Base-by-base conservation (phyloP, 2,888 invertebrate genomes). In the Pycnomerus fuliginosus region DNA sequence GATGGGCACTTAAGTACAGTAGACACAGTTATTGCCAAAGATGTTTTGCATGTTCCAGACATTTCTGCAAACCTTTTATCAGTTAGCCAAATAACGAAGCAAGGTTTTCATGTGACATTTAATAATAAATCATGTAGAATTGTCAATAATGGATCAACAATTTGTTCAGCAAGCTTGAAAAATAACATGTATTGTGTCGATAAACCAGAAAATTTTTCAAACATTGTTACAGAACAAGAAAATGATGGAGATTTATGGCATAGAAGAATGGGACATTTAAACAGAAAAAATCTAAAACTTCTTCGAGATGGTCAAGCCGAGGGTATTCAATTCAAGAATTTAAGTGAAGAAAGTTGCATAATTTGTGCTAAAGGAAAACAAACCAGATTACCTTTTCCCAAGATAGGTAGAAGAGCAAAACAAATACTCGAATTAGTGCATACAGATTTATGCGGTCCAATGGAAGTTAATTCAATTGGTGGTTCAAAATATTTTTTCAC, bases 401-500 rank as follows among this genome's bases (percentile, higher is more conserved):
- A 20, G 5, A 20, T 20, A 7, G 8, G 8, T 8, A 8, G 5
- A 10, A 8, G 4, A 32, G 31, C 11, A 10, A 11, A 33, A 20
- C 47, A 24, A 14, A 23, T 13, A 32, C 20, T 56, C 15, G 55
- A 60, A 5, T 44, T 60, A n/a, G 39, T 60, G n/a, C n/a, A n/a
- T n/a, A n/a, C n/a, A n/a, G n/a, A n/a, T n/a, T n/a, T n/a, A n/a
- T n/a, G n/a, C n/a, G n/a, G n/a, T n/a, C n/a, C n/a, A n/a, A n/a
- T n/a, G n/a, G n/a, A n/a, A n/a, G n/a, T n/a, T n/a, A n/a, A n/a
- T n/a, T n/a, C n/a, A n/a, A n/a, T n/a, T n/a, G n/a, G n/a, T n/a
- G n/a, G n/a, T n/a, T n/a, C n/a, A n/a, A n/a, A n/a, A n/a, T n/a
- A n/a, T n/a, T n/a, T n/a, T n/a, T n/a, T n/a, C n/a, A n/a, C n/a